Evolutionary conservation across 1,140 invertebrate species (phyloP), one percentile per base, ranked within the genome.

Genomic region (Mizuhopecten yessoensis): DNA sequence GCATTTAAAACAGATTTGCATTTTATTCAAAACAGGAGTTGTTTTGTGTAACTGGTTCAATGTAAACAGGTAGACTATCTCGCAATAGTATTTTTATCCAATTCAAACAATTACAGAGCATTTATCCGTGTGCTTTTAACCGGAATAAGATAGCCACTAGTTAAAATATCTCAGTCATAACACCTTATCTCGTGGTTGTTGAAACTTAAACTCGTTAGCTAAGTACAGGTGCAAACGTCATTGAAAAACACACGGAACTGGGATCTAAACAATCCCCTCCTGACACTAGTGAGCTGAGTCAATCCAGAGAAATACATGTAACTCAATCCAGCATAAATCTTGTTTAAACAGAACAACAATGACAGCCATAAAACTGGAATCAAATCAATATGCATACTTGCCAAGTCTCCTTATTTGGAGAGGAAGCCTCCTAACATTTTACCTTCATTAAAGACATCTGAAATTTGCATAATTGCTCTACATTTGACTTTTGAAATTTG

Each of bases 1-100:
- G n/a, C 57, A 75, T 75, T 75, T 75, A 75, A 75, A 75, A 75
- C 57, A 75, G 57, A 75, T 75, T 75, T 75, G 23, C 57, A 75
- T 75, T 75, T 75, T n/a, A 75, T 75, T 29, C 57, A 29, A 29
- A 75, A 75, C 57, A 75, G 57, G 57, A n/a, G 5, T 29, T 75
- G 57, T 75, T 75, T 75, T 75, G 57, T 75, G 15, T 75, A 75
- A 75, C 57, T 29, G 17, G 17, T 75, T 75, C 9, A 75, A 75
- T 75, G 57, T 75, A 75, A 49, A 75, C 11, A 75, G 2, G 23
- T 29, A n/a, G 5, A 75, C 17, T 29, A 75, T 75, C 57, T 75
- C 57, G n/a, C 9, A 75, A 75, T 17, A 7, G 29, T 75, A 75
- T 75, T 75, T 75, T 17, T 75, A 1, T 75, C n/a, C 29, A n/a